These are phyloP conservation scores for Frankliniella fusca DNA, from an alignment of 2,888 invertebrate species.

Conservation along the genomic window DNA sequence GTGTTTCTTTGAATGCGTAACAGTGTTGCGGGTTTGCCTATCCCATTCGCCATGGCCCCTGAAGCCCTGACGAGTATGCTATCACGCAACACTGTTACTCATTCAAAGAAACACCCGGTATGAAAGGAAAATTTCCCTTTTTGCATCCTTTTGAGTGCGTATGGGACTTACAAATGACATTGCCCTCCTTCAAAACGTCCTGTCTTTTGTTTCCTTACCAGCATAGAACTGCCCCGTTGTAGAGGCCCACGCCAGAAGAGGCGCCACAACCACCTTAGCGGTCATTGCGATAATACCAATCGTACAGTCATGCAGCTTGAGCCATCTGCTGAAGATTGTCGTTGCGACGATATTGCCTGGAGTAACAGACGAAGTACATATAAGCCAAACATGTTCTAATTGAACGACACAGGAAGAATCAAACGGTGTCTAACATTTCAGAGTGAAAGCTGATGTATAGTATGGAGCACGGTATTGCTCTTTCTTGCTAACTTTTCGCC, in stretches of 20 bases:
- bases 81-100: too few relatives aligned
- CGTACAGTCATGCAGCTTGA: not conserved
- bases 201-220: not conserved
- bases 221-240: not conserved
- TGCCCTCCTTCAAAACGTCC: too few relatives aligned
- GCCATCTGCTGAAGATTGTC: not conserved
- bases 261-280: not conserved
- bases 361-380: not conserved
- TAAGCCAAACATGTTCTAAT: not conserved
- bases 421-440: not conserved
- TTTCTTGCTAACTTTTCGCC: too few relatives aligned
- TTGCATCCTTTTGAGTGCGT: not conserved
- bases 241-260: not conserved
- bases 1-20: too few relatives aligned
- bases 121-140: not conserved
- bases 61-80: too few relatives aligned
- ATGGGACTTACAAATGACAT: too few relatives aligned
- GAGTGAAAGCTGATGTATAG: too few relatives aligned
- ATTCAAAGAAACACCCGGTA: too few relatives aligned
- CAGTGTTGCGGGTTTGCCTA: too few relatives aligned
- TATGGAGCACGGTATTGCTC: too few relatives aligned
- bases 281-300: not conserved
- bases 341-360: conserved; percentile 3
- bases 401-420: not conserved
- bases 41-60: too few relatives aligned